Conservation (phyloP, 2,888 invertebrate genomes). For the Melinaea menophilus region DNA sequence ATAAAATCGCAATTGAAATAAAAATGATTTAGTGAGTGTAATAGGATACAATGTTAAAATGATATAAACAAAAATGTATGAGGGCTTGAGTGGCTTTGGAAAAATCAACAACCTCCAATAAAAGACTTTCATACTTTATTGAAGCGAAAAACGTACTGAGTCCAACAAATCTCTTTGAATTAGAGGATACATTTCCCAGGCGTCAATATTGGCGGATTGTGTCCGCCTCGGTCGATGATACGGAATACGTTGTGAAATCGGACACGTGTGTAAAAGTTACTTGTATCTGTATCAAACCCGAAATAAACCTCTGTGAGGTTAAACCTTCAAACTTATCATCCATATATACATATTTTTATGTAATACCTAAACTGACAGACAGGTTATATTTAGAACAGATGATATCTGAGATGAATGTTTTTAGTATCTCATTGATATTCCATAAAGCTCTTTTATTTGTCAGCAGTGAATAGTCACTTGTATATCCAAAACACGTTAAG, state of each 20-base stretch:
- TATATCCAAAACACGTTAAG: constrained; percentile 9
- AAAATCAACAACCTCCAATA: constrained; percentile 18
- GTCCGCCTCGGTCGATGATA: constrained; percentile 17
- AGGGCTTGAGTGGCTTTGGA: constrained; percentile 2
- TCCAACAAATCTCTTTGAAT: constrained; percentile 28
- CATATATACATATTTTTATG: too few species aligned
- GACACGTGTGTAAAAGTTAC: constrained; percentile 3
- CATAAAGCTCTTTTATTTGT: too few species aligned
- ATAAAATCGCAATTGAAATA: background rate
- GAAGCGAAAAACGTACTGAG: constrained; percentile 17
- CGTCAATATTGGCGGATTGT: constrained; percentile 25
- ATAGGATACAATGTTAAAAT: background rate
- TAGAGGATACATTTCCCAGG: constrained; percentile 24
- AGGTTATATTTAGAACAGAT: too few species aligned
- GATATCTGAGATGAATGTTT: too few species aligned
- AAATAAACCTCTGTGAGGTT: background rate
- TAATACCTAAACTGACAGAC: too few species aligned
- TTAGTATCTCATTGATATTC: too few species aligned
- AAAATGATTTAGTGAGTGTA: background rate
- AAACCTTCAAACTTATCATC: too few species aligned
- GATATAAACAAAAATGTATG: constrained; percentile 1
- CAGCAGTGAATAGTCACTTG: too few species aligned
- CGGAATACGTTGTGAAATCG: constrained; percentile 8
- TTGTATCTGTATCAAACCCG: background rate
- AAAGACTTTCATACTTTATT: constrained; percentile 17